Conservation (phyloP, 2,797 vertebrate genomes). For the Sciurus carolinensis region DNA sequence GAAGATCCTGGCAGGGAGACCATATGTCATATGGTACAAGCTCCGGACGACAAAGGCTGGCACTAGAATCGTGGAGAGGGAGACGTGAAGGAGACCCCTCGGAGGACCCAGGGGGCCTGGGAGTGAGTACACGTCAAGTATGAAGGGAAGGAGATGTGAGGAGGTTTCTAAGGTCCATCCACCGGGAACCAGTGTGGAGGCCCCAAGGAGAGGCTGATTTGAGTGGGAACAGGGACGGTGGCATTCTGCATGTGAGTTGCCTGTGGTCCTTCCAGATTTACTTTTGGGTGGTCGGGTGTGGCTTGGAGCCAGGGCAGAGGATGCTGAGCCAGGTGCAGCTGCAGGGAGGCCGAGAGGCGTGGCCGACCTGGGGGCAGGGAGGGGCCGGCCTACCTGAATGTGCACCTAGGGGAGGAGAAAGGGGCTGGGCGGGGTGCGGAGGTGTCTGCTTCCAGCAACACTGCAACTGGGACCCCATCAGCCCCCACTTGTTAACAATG, state of each 20-base stretch:
- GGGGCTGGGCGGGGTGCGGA: rapidly evolving
- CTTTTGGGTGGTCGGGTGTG: no score
- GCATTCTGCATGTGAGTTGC: background rate
- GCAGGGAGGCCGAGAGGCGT: rapidly evolving
- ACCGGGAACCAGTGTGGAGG: background rate
- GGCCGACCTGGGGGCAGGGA: background rate
- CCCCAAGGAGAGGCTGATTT: no score
- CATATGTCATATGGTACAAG: rapidly evolving
- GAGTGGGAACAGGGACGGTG: background rate
- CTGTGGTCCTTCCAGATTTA: background rate
- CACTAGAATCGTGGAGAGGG: rapidly evolving
- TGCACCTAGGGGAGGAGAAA: no score
- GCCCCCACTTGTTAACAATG: background rate
- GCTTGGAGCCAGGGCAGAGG: background rate
- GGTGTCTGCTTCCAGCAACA: background rate
- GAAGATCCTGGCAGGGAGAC: background rate
- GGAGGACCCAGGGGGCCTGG: background rate
- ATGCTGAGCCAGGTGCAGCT: rapidly evolving
- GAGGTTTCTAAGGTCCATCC: background rate
- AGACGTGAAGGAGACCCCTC: background rate
- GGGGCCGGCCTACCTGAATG: no score
- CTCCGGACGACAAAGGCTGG: background rate
- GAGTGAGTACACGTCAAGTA: background rate
- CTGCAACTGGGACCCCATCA: background rate
- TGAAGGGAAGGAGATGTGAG: rapidly evolving